Base-by-base conservation (phyloP, 2,888 invertebrate genomes). In the Thera obeliscata region DNA sequence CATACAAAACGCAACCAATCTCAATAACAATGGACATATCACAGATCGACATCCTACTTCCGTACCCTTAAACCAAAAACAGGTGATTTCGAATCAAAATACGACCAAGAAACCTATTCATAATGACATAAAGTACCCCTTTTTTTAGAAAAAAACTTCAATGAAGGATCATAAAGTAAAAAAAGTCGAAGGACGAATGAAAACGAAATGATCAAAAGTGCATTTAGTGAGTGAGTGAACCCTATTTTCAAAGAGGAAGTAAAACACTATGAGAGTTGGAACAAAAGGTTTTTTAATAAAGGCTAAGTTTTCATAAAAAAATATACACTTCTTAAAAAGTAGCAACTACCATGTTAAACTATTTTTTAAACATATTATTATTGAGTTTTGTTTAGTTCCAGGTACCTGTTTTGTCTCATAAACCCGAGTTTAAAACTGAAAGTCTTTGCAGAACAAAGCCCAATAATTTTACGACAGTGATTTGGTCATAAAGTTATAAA, bases 21-120 rank as follows among this genome's bases (percentile, higher is more conserved):
- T 67, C 61, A 73, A 74, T 75, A 72, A 79, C 74, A 77, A 78
- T 77, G 74, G 78, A 72, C 75, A 46, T 68, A 78, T 79, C 82
- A 78, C 77, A 74, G 74, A 86, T 87, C 87, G 73, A 83, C 87
- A 84, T 88, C 87, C 89, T 78, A 78, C 86, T 90, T 91, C 91
- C 92, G 87, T 70, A 81, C 87, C 87, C 78, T 77, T 61, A 57
- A 64, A 69, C 64, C 64, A 62, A 64, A 76, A 82, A 89, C 91
- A 91, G 90, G 91, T 91, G 90, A 86, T 81, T 81, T 78, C 57
- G 59, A 72, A 78, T 76, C 74, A 77, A 77, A 79, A 81, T 71
- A 73, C 63, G 58, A 74, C 70, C 57, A 83, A 86, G 87, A 86
- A 82, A 76, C 60, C 81, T 77, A 84, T 86, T 86, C 83, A 87